Base-by-base conservation (phyloP, 1,140 invertebrate genomes). In the Tetraneura akinire region DNA sequence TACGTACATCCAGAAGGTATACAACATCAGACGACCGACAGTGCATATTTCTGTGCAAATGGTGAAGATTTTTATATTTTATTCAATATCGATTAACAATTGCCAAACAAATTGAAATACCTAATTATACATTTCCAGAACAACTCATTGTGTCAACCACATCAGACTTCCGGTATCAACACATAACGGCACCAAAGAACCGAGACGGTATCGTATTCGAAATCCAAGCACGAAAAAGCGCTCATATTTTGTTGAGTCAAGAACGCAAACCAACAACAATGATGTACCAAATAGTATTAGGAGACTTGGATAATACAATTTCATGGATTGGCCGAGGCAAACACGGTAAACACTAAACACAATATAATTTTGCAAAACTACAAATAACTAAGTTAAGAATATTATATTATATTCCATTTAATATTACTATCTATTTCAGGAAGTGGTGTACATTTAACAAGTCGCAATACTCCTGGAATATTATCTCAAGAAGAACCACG, bases 11-110 rank as follows among this genome's bases (percentile, higher is more conserved):
- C 89, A 8, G 90, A 91, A 84, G 90, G 89, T 23, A 84, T 89
- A 3, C 87, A 88, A 23, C 86, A 87, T 71, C 88, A 87, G 11
- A 88, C 89, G 80, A 90, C 89, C 0, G 89, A 91, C 83, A 90
- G 89, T 81, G 89, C 90, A 13, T 91, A 91, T 84, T 91, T 91
- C 84, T 91, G 90, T 84, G 90, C 90, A 18, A 91, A 91, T 82
- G 89, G 90, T 90, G 83, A 85, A 9, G 16, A 49, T 8, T 29
- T 11, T 21, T 21, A 62, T n/a, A 11, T n/a, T 64, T 37, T 37
- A 64, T 37, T 37, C 8, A 8, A 4, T 37, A 37, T 37, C 3
- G 8, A 37, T 37, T 8, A 13, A 47, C 11, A 47, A 47, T 14
- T 14, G 45, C 1, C 14, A 4, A n/a, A n/a, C 8, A 53, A 53